Conservation (phyloP, 2,888 invertebrate species). For the Archips crataeganus region DNA sequence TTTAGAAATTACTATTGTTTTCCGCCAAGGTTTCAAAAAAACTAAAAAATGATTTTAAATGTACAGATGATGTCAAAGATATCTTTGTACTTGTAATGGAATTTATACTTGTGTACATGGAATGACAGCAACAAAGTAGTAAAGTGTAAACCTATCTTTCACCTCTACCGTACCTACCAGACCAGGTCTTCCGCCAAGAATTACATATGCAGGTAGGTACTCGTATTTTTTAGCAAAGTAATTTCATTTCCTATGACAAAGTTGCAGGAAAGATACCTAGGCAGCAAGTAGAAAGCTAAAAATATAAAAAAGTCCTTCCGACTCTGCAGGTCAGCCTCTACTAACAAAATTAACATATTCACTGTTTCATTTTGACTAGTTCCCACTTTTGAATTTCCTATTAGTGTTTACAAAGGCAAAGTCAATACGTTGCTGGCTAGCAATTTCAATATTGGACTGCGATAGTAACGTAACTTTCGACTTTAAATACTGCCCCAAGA, state of each 20-base stretch:
- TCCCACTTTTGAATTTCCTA: conserved; percentile 84
- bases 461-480: conserved; percentile 47
- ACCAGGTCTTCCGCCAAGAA: too few species aligned
- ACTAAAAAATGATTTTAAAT: too few species aligned
- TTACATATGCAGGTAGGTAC: too few species aligned
- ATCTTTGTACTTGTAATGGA: too few species aligned
- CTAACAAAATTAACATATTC: conserved; percentile 79
- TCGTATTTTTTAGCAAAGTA: not conserved
- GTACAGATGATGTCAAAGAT: too few species aligned
- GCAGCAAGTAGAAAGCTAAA: conserved; percentile 42
- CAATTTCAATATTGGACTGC: conserved; percentile 58
- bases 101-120: too few species aligned
- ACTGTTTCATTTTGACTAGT: conserved; percentile 82
- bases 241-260: not conserved
- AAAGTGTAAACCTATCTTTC: too few species aligned
- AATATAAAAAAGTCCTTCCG: conserved; percentile 50
- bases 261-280: not conserved
- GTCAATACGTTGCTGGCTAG: conserved; percentile 77
- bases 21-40: too few species aligned
- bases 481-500: conserved; percentile 46
- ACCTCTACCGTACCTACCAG: too few species aligned
- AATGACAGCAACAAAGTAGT: too few species aligned
- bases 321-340: conserved; percentile 47
- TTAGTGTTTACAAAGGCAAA: conserved; percentile 83
- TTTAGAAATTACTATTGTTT: too few species aligned